Percentiles rank a stretch among this genome's conserved stretches.
Conservation (phyloP, 2,113 vertebrate species). For the Butorides virescens region DNA sequence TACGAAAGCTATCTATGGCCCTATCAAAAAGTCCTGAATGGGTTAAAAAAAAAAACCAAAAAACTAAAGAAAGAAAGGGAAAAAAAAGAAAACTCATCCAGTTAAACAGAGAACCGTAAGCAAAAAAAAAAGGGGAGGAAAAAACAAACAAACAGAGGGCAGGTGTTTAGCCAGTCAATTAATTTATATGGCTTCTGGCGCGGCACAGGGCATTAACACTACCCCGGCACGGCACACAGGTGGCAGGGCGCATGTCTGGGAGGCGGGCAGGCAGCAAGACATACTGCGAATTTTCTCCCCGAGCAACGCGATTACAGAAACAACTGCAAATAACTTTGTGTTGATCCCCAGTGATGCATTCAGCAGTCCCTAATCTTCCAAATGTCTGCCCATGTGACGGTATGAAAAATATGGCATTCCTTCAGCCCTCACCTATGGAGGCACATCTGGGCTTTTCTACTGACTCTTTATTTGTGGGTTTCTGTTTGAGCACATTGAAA, state of each 20-base stretch:
- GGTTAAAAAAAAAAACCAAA: too few relatives aligned
- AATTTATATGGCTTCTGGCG: slow-evolving; percentile 16
- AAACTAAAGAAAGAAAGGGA: accelerated
- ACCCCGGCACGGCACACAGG: not conserved
- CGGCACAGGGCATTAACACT: slow-evolving; percentile 48
- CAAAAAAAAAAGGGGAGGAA: not conserved
- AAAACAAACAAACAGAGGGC: not conserved
- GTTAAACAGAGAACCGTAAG: not conserved
- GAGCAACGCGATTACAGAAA: not conserved
- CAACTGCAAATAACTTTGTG: slow-evolving; percentile 60
- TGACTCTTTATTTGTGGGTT: slow-evolving; percentile 15
- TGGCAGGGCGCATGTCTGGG: not conserved
- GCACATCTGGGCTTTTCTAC: slow-evolving; percentile 26
- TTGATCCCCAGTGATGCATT: not conserved
- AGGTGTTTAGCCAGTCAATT: slow-evolving; percentile 46
- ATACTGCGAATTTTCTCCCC: slow-evolving; percentile 57
- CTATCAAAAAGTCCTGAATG: not conserved
- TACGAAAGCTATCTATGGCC: not conserved
- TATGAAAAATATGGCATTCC: slow-evolving; percentile 22
- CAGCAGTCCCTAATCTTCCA: slow-evolving; percentile 46
- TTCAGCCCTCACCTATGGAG: slow-evolving; percentile 48
- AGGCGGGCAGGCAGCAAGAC: not conserved
- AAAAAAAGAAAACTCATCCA: not conserved
- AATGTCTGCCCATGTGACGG: slow-evolving; percentile 3
- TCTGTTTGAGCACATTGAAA: not conserved